Evolutionary conservation across 2,888 invertebrate genomes (phyloP).

Genomic region (Hydroisotoma schaefferi): DNA sequence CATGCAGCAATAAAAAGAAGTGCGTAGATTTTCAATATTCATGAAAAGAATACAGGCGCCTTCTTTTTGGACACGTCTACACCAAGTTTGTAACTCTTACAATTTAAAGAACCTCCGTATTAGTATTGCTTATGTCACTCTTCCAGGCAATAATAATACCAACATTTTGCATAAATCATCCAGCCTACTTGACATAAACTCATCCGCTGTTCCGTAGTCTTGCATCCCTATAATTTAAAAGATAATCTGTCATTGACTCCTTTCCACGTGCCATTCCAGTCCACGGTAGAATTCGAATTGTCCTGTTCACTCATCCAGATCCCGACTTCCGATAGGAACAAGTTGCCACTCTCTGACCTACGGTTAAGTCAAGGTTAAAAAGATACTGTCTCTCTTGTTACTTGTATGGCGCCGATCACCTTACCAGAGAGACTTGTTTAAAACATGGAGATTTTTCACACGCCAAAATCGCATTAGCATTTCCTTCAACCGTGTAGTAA

Average conservation of each 20-base stretch:
- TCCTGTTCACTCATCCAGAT: too few species aligned
- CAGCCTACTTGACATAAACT: not conserved
- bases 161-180: too few species aligned
- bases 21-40: too few species aligned
- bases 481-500: not conserved
- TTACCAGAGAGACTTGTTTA: not conserved
- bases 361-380: not conserved
- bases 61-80: too few species aligned
- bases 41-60: too few species aligned
- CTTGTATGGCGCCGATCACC: constrained; percentile 8
- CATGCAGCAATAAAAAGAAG: too few species aligned
- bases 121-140: too few species aligned
- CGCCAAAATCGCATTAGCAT: constrained; percentile 35
- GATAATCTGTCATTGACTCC: constrained; percentile 12
- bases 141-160: too few species aligned
- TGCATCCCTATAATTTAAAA: not conserved
- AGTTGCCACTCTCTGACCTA: constrained; percentile 7
- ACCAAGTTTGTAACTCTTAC: too few species aligned
- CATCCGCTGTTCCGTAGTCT: not conserved
- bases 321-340: too few species aligned
- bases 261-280: constrained; percentile 14
- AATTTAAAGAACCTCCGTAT: too few species aligned
- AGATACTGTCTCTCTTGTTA: not conserved
- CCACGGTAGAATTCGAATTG: too few species aligned
- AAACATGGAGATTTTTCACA: constrained; percentile 26